Conservation (phyloP, 2,888 invertebrate genomes). For the Lacanobia oleracea region DNA sequence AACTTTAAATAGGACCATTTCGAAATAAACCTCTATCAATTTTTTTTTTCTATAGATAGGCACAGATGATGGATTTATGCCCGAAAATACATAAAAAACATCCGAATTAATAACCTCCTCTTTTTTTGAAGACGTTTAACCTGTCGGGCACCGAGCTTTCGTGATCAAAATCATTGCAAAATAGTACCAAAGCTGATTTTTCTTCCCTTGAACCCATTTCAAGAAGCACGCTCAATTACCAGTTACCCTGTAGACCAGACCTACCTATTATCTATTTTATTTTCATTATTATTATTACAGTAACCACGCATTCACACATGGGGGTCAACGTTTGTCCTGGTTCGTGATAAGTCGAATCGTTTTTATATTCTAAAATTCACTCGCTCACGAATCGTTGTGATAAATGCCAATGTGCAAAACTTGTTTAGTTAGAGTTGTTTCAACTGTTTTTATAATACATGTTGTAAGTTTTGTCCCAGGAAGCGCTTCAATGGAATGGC, state of each 20-base stretch:
- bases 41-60: too few relatives aligned
- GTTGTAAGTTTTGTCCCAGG: slow-evolving; percentile 44
- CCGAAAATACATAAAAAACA: too few relatives aligned
- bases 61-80: too few relatives aligned
- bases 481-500: slow-evolving; percentile 37
- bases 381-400: not conserved
- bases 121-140: too few relatives aligned
- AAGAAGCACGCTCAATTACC: not conserved
- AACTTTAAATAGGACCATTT: too few relatives aligned
- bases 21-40: too few relatives aligned
- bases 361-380: not conserved
- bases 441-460: not conserved
- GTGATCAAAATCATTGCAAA: too few relatives aligned
- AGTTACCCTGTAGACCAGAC: not conserved
- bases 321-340: not conserved
- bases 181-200: too few relatives aligned
- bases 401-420: not conserved
- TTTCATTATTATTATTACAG: not conserved
- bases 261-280: not conserved
- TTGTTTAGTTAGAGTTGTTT: not conserved
- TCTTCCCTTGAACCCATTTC: not conserved
- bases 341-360: slow-evolving; percentile 15
- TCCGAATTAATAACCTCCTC: too few relatives aligned
- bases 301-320: not conserved
- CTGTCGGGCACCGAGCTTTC: too few relatives aligned